Percentiles rank a stretch among this genome's conserved stretches.
Evolutionary conservation across 2,113 vertebrate genomes (phyloP).

Genomic region (Myocastor coypus): DNA sequence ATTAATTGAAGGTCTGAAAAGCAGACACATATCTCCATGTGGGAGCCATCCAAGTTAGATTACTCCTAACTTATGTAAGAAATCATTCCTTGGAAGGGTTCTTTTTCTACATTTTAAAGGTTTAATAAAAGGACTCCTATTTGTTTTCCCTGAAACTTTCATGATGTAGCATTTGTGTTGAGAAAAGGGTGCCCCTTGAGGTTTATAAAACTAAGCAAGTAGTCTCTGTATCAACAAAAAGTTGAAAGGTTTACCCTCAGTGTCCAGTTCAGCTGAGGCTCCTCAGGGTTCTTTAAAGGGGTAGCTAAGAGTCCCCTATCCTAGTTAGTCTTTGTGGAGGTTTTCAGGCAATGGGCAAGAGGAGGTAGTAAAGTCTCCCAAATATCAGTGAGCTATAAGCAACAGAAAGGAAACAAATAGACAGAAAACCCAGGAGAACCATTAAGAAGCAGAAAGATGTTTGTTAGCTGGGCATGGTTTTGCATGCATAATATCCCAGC

Average conservation of each 20-base stretch:
- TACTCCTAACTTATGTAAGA: not conserved
- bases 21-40: not conserved
- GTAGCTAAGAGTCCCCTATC: not conserved
- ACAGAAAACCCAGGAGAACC: constrained; percentile 92
- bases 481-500: not conserved
- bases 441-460: constrained; percentile 93
- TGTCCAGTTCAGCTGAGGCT: not conserved
- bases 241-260: not conserved
- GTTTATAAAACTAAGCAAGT: not conserved
- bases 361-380: not conserved
- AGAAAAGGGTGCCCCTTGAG: not conserved
- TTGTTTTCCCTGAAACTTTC: not conserved
- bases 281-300: not conserved
- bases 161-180: not conserved
- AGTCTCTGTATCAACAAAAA: not conserved
- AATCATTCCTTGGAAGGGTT: not conserved
- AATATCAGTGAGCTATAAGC: not conserved
- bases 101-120: not conserved
- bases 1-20: not conserved
- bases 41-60: not conserved
- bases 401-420: not conserved
- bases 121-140: not conserved
- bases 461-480: constrained; percentile 64
- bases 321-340: not conserved
- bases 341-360: not conserved